phyloP scores from a whole-genome alignment of 2,888 invertebrate genomes.

The Polydrusus tereticollis region DNA sequence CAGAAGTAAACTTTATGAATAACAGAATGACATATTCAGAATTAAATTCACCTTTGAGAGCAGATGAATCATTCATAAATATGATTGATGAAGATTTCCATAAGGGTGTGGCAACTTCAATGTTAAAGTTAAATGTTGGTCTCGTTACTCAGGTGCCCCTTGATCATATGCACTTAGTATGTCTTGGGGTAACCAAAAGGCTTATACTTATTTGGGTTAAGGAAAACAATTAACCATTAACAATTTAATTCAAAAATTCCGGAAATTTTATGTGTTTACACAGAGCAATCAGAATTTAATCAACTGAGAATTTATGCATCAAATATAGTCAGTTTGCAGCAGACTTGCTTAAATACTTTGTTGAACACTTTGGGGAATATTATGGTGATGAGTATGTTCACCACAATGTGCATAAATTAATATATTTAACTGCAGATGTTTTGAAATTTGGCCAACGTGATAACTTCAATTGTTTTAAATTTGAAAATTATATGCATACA shows the following conservation, averaged over 20 bases:
- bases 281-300: background rate
- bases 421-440: constrained; percentile 11
- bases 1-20: too few species aligned
- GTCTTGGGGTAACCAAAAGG: constrained; percentile 25
- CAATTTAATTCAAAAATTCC: background rate
- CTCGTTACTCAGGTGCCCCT: constrained; percentile 52
- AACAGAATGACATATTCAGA: constrained; percentile 46
- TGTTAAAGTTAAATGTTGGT: constrained; percentile 50
- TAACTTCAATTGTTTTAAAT: constrained; percentile 28
- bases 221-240: background rate
- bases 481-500: constrained; percentile 27
- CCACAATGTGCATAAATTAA: constrained; percentile 15
- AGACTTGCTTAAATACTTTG: background rate
- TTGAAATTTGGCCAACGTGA: background rate
- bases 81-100: constrained; percentile 49
- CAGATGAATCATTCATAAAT: constrained; percentile 28
- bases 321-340: background rate
- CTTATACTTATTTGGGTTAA: constrained; percentile 19
- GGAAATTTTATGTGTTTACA: constrained; percentile 17
- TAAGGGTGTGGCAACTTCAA: background rate
- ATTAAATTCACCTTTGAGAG: constrained; percentile 29
- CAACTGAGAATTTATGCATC: background rate
- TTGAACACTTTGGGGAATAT: constrained; percentile 3
- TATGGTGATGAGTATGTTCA: constrained; percentile 15
- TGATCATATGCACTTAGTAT: constrained; percentile 48